These are phyloP conservation scores for Myiozetetes cayanensis DNA, from an alignment of 2,113 vertebrate genomes.

Conservation along the genomic window DNA sequence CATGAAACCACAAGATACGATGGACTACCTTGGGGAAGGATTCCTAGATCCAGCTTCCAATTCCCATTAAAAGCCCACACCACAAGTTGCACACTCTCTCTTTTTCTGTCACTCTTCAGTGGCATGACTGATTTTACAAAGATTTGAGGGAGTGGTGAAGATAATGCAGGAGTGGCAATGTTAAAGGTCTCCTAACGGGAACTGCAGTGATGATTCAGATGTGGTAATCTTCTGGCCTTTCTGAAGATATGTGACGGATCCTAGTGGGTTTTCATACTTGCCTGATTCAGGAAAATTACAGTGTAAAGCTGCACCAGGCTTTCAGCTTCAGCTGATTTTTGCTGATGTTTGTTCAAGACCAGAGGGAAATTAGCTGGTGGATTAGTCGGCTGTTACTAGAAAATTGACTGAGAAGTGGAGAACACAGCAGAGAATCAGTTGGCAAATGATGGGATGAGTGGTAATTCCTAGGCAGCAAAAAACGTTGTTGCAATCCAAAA, in stretches of 20 bases:
- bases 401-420: conserved; percentile 39
- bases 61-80: not conserved
- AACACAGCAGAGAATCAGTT: conserved; percentile 1
- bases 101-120: not conserved
- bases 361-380: conserved; percentile 40
- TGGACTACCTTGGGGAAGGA: not conserved
- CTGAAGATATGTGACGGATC: not conserved
- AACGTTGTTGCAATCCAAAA: not conserved
- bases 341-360: conserved; percentile 18
- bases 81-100: not conserved
- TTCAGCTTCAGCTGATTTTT: conserved; percentile 35
- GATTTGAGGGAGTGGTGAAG: not conserved
- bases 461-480: conserved; percentile 24
- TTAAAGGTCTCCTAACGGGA: not conserved
- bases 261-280: not conserved
- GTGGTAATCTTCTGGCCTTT: not conserved
- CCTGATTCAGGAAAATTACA: conserved; percentile 19
- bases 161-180: not conserved
- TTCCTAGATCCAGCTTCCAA: not conserved
- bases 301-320: not conserved
- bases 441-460: not conserved
- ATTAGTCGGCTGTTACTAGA: not conserved
- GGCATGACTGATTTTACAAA: not conserved
- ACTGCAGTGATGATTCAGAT: not conserved
- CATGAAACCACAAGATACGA: not conserved